phyloP scores from a whole-genome alignment of 2,888 invertebrate genomes.

The Lepidocyrtinus sp. region DNA sequence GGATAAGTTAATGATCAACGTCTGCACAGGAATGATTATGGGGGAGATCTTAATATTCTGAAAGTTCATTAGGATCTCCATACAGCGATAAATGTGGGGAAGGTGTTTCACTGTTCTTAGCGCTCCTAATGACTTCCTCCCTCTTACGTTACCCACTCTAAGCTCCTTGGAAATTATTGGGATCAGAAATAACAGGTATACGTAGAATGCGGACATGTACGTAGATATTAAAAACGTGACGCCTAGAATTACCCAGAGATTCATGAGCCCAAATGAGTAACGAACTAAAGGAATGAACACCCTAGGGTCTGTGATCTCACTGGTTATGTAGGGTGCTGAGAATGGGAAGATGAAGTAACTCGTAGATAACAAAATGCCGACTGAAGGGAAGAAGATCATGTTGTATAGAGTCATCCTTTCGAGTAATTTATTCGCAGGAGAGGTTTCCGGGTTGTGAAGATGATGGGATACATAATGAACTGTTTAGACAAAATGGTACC shows the following conservation, averaged over 20 bases:
- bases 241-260: neutral
- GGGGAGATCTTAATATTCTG: conserved; percentile 15
- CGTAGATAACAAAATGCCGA: neutral
- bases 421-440: conserved; percentile 10
- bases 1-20: conserved; percentile 4
- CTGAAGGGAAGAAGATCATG: neutral
- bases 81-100: conserved; percentile 24
- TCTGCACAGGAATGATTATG: conserved; percentile 22
- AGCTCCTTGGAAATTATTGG: conserved; percentile 30
- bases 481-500: neutral
- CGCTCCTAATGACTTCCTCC: neutral
- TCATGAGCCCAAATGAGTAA: conserved; percentile 3
- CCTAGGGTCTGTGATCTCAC: conserved; percentile 14
- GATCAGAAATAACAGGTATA: neutral
- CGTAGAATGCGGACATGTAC: neutral
- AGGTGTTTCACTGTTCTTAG: conserved; percentile 25
- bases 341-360: conserved; percentile 20
- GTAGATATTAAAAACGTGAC: neutral
- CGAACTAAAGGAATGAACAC: neutral
- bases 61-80: conserved; percentile 25
- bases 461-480: conserved; percentile 21
- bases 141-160: neutral
- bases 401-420: neutral
- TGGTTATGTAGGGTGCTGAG: conserved; percentile 18
- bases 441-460: conserved; percentile 27